These are phyloP conservation scores for Cyanistes caeruleus DNA, from an alignment of 2,113 vertebrate genomes.

Conservation along the genomic window DNA sequence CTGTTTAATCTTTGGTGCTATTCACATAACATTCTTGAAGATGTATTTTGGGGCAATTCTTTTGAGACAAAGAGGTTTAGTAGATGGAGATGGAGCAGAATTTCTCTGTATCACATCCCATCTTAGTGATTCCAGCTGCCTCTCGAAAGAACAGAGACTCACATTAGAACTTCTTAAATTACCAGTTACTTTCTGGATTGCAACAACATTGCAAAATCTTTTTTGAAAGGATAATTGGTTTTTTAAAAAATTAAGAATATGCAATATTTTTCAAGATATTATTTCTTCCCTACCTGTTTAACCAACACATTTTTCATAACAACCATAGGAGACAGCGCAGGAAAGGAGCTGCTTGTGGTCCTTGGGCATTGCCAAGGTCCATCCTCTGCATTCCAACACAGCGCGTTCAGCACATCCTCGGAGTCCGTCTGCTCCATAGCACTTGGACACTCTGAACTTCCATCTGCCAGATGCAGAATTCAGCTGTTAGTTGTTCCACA, in stretches of 20 bases:
- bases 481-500: not conserved
- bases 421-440: constrained; percentile 85
- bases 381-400: constrained; percentile 62
- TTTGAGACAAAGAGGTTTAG: not conserved
- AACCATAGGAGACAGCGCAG: constrained; percentile 82
- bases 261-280: not conserved
- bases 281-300: constrained; percentile 81
- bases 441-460: constrained; percentile 86
- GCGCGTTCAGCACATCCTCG: constrained; percentile 74
- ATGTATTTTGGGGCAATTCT: not conserved
- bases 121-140: not conserved
- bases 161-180: not conserved
- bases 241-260: not conserved
- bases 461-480: constrained; percentile 75
- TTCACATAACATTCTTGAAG: not conserved
- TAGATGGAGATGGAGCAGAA: not conserved
- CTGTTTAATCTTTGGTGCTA: not conserved
- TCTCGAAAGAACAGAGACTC: not conserved
- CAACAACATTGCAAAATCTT: not conserved
- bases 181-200: not conserved
- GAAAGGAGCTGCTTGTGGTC: constrained; percentile 74
- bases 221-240: not conserved
- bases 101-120: not conserved
- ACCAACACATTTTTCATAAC: constrained; percentile 90
- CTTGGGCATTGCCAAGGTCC: constrained; percentile 59